Evolutionary conservation across 2,797 vertebrate species (phyloP).

Genomic region (Mallotus villosus): DNA sequence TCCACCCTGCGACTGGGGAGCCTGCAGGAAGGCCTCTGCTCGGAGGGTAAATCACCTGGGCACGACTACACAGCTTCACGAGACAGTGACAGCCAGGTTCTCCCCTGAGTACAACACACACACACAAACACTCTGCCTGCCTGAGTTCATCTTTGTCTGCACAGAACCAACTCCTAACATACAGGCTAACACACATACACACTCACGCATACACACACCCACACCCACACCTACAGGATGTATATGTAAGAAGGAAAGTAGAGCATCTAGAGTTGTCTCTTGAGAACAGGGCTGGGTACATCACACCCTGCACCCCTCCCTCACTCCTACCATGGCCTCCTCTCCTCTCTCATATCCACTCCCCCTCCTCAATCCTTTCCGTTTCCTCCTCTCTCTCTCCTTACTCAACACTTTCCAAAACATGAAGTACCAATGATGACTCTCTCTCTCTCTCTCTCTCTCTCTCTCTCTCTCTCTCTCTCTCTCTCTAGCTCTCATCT

Average conservation of each 20-base stretch:
- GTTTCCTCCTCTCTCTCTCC: too few species aligned
- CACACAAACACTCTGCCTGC: background rate
- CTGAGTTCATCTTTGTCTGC: background rate
- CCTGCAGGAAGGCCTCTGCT: background rate
- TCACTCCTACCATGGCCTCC: too few species aligned
- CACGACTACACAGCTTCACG: background rate
- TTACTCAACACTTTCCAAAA: too few species aligned
- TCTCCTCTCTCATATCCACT: too few species aligned
- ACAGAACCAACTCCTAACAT: background rate
- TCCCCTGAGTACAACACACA: background rate
- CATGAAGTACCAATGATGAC: too few species aligned
- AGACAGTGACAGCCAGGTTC: background rate
- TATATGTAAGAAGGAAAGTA: too few species aligned
- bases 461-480: background rate
- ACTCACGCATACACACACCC: constrained; percentile 11
- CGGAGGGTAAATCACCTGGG: constrained; percentile 1
- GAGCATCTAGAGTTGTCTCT: too few species aligned
- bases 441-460: background rate
- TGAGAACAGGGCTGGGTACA: too few species aligned
- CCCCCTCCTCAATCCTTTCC: too few species aligned
- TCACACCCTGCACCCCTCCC: too few species aligned
- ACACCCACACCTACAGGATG: constrained; percentile 9
- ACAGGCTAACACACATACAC: constrained; percentile 9
- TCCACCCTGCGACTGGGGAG: background rate
- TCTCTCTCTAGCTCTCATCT: background rate